These are phyloP conservation scores for Lophotriccus pileatus DNA, from an alignment of 2,797 vertebrate species.

Conservation along the genomic window DNA sequence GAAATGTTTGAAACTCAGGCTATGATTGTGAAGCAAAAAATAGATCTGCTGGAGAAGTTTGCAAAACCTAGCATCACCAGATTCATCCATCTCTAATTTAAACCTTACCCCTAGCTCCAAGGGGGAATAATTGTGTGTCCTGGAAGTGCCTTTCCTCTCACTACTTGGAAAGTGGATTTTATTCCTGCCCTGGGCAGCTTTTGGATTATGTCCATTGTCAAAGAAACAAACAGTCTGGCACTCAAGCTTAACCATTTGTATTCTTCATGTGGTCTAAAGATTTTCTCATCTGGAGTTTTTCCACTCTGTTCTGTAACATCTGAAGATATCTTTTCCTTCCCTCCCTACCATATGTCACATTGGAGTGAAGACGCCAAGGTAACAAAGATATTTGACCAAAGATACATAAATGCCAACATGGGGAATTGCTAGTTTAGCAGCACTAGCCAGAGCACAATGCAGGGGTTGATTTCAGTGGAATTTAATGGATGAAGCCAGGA, in stretches of 20 bases:
- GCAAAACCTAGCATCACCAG: conserved; percentile 8
- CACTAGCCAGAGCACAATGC: not conserved
- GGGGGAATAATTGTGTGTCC: not conserved
- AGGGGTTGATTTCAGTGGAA: not conserved
- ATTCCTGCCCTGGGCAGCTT: conserved; percentile 30
- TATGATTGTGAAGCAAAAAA: not conserved
- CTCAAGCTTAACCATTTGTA: not conserved
- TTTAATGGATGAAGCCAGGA: not conserved
- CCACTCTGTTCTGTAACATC: not conserved
- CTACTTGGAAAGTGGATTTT: not conserved
- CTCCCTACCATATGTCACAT: not conserved
- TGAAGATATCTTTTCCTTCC: not conserved
- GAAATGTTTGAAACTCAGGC: not conserved
- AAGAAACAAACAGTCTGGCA: conserved; percentile 8
- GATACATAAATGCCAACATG: not conserved
- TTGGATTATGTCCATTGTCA: conserved; percentile 8
- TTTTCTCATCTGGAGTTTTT: conserved; percentile 29
- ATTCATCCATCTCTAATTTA: conserved; percentile 15
- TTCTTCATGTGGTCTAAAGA: not conserved
- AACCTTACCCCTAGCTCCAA: not conserved
- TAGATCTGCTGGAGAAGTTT: not conserved
- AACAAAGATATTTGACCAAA: not conserved
- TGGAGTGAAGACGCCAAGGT: not conserved
- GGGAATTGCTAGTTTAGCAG: not conserved
- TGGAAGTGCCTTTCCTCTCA: not conserved